Evolutionary conservation across 2,888 invertebrate species (phyloP), one percentile per base, ranked within the genome.

Genomic region (Fragum whitleyi): DNA sequence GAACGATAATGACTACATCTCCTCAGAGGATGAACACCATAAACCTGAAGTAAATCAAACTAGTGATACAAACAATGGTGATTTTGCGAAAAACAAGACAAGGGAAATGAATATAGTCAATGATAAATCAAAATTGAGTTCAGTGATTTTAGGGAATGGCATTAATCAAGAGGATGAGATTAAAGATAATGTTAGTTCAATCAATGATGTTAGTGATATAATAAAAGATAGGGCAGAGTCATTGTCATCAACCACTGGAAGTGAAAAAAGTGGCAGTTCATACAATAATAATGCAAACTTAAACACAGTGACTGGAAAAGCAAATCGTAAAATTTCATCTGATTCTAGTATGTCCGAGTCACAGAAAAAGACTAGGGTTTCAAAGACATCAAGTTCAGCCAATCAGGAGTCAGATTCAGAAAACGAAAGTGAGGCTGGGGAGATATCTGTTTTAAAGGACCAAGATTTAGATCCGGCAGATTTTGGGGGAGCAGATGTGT

Each of bases 391-490:
- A 6, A 62, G 70, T 47, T 80, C 79, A 23, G 11, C 65, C 42
- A 73, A 70, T 70, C 82, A 77, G 19, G 70, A 76, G 42, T 80
- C 81, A 11, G 87, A 87, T 57, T 77, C 83, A 5, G 87, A 86
- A 2, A 67, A 78, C 26, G 86, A 84, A 47, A 82, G 82, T 14
- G 76, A 68, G 42, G 77, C 69, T 28, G 39, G 55, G 36, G 77
- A 77, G 21, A 78, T 83, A 19, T 70, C 79, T 14, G 87, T 90
- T 29, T 68, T 79, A 7, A 76, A 81, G 26, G 89, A 88, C 75
- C 80, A 72, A 36, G 89, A 91, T 51, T 62, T 89, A 6, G 81
- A 86, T 51, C 88, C 89, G 19, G 87, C 87, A 19, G 90, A 89
- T 32, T 77, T 85, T 57, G 87, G 84, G 21, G 77, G 77, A 28